These are phyloP conservation scores for Cantharis rufa DNA, from an alignment of 2,888 invertebrate genomes.

Conservation along the genomic window DNA sequence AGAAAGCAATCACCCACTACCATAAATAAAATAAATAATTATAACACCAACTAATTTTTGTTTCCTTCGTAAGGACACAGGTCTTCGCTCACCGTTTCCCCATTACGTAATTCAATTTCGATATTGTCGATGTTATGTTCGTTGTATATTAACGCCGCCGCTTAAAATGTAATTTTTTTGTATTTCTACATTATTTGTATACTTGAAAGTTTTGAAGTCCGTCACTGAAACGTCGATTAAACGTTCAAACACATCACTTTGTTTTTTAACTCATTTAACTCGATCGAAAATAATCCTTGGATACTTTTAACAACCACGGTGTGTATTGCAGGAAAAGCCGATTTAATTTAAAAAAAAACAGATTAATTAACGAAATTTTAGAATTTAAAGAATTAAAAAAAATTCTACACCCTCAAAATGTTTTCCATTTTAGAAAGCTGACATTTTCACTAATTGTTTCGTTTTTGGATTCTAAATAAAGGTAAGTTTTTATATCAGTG, in stretches of 20 bases:
- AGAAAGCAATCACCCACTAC: constrained; percentile 39
- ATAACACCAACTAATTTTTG: constrained; percentile 14
- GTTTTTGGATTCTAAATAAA: no score
- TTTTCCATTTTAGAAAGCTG: background rate
- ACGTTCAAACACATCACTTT: background rate
- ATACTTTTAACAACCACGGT: background rate
- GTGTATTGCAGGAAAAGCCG: background rate
- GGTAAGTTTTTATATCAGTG: background rate
- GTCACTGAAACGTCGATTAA: background rate
- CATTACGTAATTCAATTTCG: no score
- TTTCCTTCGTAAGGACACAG: background rate
- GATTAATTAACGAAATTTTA: background rate
- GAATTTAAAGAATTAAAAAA: background rate
- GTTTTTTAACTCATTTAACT: background rate
- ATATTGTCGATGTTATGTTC: no score
- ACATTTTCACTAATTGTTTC: background rate
- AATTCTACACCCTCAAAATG: no score
- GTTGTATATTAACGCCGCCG: background rate
- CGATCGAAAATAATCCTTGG: background rate
- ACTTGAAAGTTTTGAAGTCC: background rate
- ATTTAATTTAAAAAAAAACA: background rate
- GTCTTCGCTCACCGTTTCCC: background rate
- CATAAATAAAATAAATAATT: constrained; percentile 25
- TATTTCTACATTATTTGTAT: background rate
- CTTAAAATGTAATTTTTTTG: background rate